Conservation (phyloP, 2,113 vertebrate species). For the Gambusia holbrooki region DNA sequence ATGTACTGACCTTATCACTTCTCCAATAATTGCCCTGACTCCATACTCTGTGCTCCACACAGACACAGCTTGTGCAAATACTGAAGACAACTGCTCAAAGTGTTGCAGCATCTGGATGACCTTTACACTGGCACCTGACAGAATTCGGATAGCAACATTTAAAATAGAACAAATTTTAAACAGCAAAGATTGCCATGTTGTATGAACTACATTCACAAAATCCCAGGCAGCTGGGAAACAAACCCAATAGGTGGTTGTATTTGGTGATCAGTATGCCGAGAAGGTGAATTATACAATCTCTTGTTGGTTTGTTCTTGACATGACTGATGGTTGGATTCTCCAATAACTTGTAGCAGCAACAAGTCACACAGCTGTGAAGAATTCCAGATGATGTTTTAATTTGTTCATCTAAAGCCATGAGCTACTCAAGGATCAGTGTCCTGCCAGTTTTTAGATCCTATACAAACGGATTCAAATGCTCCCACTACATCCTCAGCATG, state of each 20-base stretch:
- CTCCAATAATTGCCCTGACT: constrained; percentile 89
- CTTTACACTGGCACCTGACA: constrained; percentile 88
- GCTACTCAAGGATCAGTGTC: no score
- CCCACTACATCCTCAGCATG: no score
- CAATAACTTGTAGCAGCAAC: constrained; percentile 91
- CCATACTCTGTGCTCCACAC: constrained; percentile 91
- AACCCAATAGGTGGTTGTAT: constrained; percentile 90
- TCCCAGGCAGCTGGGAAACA: constrained; percentile 49
- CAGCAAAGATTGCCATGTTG: background rate
- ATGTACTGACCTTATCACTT: constrained; percentile 87
- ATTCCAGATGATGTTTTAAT: background rate
- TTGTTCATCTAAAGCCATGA: no score
- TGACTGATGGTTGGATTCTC: constrained; percentile 89
- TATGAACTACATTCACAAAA: background rate
- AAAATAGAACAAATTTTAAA: background rate
- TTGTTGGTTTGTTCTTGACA: constrained; percentile 86
- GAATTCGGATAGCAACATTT: background rate
- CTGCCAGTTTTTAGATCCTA: no score
- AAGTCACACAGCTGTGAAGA: constrained; percentile 87
- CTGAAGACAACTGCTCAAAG: constrained; percentile 90
- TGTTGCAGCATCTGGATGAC: constrained; percentile 93
- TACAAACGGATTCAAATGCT: no score
- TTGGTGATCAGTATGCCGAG: constrained; percentile 87
- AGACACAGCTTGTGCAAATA: constrained; percentile 88
- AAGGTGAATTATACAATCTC: constrained; percentile 86